Evolutionary conservation across 2,113 vertebrate genomes (phyloP), one percentile per base, ranked within the genome.

Genomic region (Onychostruthus taczanowskii): DNA sequence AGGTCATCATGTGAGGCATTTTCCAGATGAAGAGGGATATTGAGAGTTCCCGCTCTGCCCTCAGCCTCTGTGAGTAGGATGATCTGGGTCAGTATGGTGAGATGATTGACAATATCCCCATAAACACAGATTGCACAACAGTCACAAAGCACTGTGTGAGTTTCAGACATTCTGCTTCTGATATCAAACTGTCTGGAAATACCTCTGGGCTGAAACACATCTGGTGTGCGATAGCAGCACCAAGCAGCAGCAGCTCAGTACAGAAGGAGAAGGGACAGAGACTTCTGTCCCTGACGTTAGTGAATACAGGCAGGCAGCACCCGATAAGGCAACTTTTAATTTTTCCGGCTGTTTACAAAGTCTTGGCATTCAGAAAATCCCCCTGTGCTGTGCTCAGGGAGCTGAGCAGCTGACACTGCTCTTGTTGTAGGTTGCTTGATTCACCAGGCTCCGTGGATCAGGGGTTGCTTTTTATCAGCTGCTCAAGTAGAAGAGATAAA

Each of bases 381-480:
- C 56, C 41, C 20, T 33, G 43, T 43, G 43, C 69, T 81, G 47
- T 33, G 37, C 39, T 93, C 37, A 2, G 14, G 82, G 23, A 75
- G 72, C 37, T 56, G 26, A 93, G 50, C 63, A 70, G 61, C 66
- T 72, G 74, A 62, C 37, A 64, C 46, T 64, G 68, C 68, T 95
- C 64, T 58, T 35, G 9, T 24, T 44, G 52, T 62, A 49, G 33
- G 49, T 83, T 30, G 16, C 72, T 95, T 59, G 81, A 93, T 72
- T 93, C 46, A 18, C 43, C 49, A 44, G 41, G 17, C 64, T 87
- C 15, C 37, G 12, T 2, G 7, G 43, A 87, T 59, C 43, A 74
- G 46, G 90, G 92, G 86, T 84, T 96, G 67, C 24, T 84, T 96
- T 95, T 83, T 79, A 89, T 93, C 89, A 63, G 81, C 72, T 92